A percentile compares a stretch with the other conserved stretches of the same genome.
These are phyloP conservation scores for Cyanistes caeruleus DNA, from an alignment of 2,113 vertebrate genomes.

Conservation along the genomic window DNA sequence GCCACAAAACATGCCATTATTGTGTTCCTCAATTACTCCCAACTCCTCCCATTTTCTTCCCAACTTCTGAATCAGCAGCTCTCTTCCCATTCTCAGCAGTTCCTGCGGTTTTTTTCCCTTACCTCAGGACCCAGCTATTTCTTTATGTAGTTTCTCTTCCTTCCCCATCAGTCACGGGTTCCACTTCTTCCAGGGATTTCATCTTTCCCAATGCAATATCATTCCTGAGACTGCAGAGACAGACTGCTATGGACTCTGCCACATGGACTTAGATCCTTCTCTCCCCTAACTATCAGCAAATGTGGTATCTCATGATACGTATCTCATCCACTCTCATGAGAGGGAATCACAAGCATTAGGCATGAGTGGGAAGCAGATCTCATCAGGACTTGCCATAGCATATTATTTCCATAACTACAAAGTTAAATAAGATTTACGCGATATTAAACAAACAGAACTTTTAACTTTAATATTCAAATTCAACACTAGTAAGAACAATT, in stretches of 20 bases:
- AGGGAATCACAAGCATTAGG: neutral
- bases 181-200: neutral
- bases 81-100: neutral
- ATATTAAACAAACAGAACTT: slow-evolving; percentile 71
- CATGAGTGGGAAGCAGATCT: neutral
- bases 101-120: neutral
- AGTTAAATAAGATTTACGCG: slow-evolving; percentile 51
- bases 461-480: slow-evolving; percentile 79
- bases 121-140: neutral
- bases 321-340: neutral
- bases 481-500: slow-evolving; percentile 74
- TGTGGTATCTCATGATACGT: neutral
- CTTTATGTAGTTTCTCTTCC: neutral
- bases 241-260: neutral
- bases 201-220: neutral
- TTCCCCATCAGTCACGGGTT: neutral
- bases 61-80: neutral
- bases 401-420: neutral
- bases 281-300: neutral
- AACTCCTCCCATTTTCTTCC: neutral
- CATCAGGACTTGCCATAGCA: neutral
- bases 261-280: neutral
- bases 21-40: neutral
- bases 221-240: neutral
- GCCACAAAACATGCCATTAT: neutral